Percentiles rank a stretch among this genome's conserved stretches.
These are phyloP conservation scores for Coryphaenoides rupestris DNA, from an alignment of 2,113 vertebrate species.

Conservation along the genomic window DNA sequence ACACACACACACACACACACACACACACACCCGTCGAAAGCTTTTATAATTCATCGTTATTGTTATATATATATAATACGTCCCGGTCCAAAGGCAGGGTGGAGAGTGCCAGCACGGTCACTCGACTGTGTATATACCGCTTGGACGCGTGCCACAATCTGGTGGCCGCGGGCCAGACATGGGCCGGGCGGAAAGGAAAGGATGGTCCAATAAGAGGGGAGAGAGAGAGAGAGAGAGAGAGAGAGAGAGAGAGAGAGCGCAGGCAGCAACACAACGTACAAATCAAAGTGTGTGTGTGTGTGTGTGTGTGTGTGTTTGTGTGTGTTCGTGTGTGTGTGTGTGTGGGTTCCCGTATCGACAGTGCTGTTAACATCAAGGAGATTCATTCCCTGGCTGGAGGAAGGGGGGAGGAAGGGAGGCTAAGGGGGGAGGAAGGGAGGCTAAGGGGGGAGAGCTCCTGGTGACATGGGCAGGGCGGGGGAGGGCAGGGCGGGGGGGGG, in stretches of 20 bases:
- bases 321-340: too few relatives aligned
- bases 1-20: too few relatives aligned
- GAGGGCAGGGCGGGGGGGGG: constrained; percentile 19
- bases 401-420: too few relatives aligned
- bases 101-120: constrained; percentile 25
- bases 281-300: too few relatives aligned
- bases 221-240: too few relatives aligned
- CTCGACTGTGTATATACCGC: constrained; percentile 18
- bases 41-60: too few relatives aligned
- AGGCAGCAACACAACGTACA: constrained; percentile 43
- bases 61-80: too few relatives aligned
- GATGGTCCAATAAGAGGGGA: constrained; percentile 15
- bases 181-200: constrained; percentile 58
- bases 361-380: constrained; percentile 42
- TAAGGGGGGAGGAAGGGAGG: too few relatives aligned
- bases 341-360: constrained; percentile 54
- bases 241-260: too few relatives aligned
- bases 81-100: not conserved
- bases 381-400: constrained; percentile 54
- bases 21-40: too few relatives aligned
- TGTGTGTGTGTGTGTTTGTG: too few relatives aligned
- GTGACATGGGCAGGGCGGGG: constrained; percentile 27
- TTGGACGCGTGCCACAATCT: constrained; percentile 51
- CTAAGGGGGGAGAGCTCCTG: not conserved
- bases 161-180: constrained; percentile 52